These are phyloP conservation scores for Ifrita kowaldi DNA, from an alignment of 2,113 vertebrate species.

Conservation along the genomic window DNA sequence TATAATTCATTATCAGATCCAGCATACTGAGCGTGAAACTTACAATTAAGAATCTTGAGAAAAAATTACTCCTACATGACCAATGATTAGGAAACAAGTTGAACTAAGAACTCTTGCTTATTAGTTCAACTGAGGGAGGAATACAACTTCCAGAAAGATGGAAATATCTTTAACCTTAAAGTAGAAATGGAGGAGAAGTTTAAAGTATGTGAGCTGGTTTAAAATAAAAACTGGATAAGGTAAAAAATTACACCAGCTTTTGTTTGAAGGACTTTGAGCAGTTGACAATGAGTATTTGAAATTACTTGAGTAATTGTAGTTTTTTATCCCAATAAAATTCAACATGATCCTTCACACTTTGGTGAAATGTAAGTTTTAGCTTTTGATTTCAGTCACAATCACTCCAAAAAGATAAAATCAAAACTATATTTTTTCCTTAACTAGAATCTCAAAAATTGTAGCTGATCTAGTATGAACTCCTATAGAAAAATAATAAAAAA, in stretches of 20 bases:
- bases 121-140: neutral
- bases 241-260: neutral
- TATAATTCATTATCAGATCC: neutral
- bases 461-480: neutral
- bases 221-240: accelerated
- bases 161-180: neutral
- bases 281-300: neutral
- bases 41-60: neutral
- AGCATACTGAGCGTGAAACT: neutral
- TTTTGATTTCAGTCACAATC: neutral
- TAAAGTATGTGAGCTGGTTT: neutral
- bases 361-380: neutral
- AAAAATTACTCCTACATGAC: neutral
- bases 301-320: neutral
- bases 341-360: neutral
- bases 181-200: neutral
- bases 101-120: neutral
- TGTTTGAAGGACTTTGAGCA: neutral
- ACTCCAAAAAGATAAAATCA: neutral
- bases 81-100: neutral
- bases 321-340: neutral
- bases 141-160: neutral
- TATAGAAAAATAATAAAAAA: neutral
- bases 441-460: neutral
- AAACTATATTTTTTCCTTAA: neutral